Evolutionary conservation across 2,888 invertebrate species (phyloP).

Genomic region (Elysia crispata): DNA sequence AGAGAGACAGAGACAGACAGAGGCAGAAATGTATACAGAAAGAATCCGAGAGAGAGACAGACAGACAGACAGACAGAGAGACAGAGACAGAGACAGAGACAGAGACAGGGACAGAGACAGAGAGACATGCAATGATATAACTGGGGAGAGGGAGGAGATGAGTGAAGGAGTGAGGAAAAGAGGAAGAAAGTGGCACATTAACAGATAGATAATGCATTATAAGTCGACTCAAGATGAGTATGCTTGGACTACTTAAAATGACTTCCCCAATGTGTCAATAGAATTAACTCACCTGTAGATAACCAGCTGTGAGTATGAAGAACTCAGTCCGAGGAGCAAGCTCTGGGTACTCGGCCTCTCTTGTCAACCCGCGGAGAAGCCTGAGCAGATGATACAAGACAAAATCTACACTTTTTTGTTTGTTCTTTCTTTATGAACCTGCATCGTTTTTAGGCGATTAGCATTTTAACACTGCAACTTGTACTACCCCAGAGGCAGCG

Average conservation of each 20-base stretch:
- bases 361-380: constrained; percentile 29
- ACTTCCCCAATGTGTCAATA: too few relatives aligned
- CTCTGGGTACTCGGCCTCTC: constrained; percentile 51
- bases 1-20: constrained; percentile 26
- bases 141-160: background rate
- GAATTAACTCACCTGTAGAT: too few relatives aligned
- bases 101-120: constrained; percentile 40
- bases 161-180: constrained; percentile 6
- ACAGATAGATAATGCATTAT: background rate
- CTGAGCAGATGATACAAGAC: background rate
- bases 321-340: constrained; percentile 39
- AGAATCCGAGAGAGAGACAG: background rate
- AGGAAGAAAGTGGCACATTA: background rate
- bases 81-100: constrained; percentile 27
- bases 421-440: background rate
- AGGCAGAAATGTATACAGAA: background rate
- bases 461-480: too few relatives aligned
- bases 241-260: too few relatives aligned
- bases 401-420: background rate
- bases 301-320: constrained; percentile 6
- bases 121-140: too few relatives aligned
- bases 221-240: too few relatives aligned
- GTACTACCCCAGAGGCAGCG: too few relatives aligned
- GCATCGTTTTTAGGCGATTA: background rate
- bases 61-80: constrained; percentile 28